These are phyloP conservation scores for Sus scrofa DNA, from an alignment of 2,113 vertebrate genomes.

Conservation along the genomic window DNA sequence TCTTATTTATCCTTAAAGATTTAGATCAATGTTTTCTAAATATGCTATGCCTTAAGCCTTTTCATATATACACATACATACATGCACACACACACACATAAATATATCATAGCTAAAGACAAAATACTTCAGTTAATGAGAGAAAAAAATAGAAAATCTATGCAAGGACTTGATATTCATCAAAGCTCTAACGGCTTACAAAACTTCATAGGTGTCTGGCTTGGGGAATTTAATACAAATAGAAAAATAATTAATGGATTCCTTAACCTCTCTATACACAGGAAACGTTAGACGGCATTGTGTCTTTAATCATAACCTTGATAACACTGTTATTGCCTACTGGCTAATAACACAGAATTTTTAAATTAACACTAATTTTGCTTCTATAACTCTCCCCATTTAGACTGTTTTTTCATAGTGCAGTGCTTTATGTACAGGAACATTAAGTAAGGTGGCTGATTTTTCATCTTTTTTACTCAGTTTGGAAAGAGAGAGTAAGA, in stretches of 20 bases:
- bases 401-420: neutral
- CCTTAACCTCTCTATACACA: neutral
- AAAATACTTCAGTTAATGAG: neutral
- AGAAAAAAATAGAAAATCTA: neutral
- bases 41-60: neutral
- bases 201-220: neutral
- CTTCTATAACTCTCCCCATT: neutral
- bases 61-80: too few relatives aligned
- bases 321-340: neutral
- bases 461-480: neutral
- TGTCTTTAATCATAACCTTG: neutral
- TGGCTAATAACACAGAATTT: neutral
- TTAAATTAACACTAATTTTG: neutral
- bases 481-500: conserved; percentile 39
- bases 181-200: neutral
- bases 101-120: neutral
- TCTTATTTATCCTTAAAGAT: neutral
- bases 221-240: neutral
- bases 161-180: neutral
- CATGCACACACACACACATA: neutral
- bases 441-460: neutral
- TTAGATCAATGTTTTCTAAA: neutral
- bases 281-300: neutral
- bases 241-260: neutral
- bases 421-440: neutral